Base-by-base conservation (phyloP, 2,797 vertebrate species). In the Myotis vivesi region DNA sequence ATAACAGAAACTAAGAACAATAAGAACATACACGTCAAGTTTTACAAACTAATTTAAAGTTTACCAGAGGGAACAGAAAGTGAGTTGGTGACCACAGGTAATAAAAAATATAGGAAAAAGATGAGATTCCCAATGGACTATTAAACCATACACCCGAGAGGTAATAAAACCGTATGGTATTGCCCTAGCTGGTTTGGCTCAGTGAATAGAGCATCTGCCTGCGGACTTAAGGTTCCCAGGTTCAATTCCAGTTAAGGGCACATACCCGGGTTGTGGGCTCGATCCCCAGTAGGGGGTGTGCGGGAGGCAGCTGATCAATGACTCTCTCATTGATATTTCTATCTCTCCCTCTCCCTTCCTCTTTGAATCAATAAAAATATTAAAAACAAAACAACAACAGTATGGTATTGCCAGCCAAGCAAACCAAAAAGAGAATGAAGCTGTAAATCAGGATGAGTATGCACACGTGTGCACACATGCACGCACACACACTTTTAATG, bases 31-130 rank as follows among this genome's bases (percentile, higher is more conserved):
- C 6, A 22, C 10, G 36, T 19, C 6, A 38, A 57, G 16, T 44
- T 72, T 84, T 75, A 62, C 77, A 91, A 94, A 86, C 22, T 41
- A 83, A 88, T 69, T 89, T 55, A 84, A 46, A 83, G 17, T 82
- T 91, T 72, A 71, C 5, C 16, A 75, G 25, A 80, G 92, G 38
- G 28, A 87, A 83, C 0, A 76, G 22, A 80, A 59, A 88, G 38
- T 38, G 71, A 84, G 55, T 7, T 53, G 17, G 57, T 64, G 7
- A 57, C 4, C 33, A 75, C 1, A 30, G 13, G 19, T 15, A 82
- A 76, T 46, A n/a, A 64, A 82, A 49, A 38, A 53, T 11, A 19
- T 12, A n/a, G 19, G 11, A 33, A 88, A 41, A n/a, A 41, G 36
- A 68, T 59, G 16, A 30, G 36, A 87, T 59, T 85, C 59, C 36